Evolutionary conservation across 2,797 vertebrate species (phyloP), one percentile per base, ranked within the genome.

Genomic region (Limosa lapponica): DNA sequence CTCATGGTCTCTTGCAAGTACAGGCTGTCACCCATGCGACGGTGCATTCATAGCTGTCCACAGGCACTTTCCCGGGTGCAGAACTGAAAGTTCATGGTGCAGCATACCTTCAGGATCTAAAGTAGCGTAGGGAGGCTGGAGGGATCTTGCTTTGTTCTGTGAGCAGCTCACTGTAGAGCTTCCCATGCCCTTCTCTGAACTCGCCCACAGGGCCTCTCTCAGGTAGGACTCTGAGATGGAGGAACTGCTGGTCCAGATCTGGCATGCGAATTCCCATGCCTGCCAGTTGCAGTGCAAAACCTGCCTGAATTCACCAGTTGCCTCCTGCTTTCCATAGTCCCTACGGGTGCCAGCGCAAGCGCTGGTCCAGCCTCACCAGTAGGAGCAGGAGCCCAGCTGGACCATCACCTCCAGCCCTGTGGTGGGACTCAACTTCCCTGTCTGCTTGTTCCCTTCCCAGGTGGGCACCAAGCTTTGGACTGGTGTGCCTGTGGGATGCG

Each of bases 261-360:
- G 32, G 25, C 3, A 1, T 1, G 1, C 36, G 17, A 37, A 43
- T 48, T 83, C 62, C 55, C 0, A 0, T 25, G 59, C 34, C 36
- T 79, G 28, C 44, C 52, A 44, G 62, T 49, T 1, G 1, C 67
- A 59, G 20, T 34, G 8, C 55, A 69, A 62, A 87, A 30, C 28
- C 73, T 67, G 34, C 43, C 46, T 81, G 34, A 36, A 43, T 64
- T 80, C 64, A 48, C 28, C 34, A 44, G 32, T 62, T 82, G 30
- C 16, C 27, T 91, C 24, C 22, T 71, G 67, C 23, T 75, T 64
- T 85, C 71, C 18, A 10, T 36, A 27, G 52, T 64, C 46, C 44
- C 49, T 49, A 2, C 2, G 5, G 43, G 32, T 87, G 36, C 62
- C 51, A 41, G 67, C 17, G 12, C 23, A 72, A 49, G 25, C 1